Evolutionary conservation across 2,888 invertebrate species (phyloP).

Genomic region (Trachelus iudaicus): DNA sequence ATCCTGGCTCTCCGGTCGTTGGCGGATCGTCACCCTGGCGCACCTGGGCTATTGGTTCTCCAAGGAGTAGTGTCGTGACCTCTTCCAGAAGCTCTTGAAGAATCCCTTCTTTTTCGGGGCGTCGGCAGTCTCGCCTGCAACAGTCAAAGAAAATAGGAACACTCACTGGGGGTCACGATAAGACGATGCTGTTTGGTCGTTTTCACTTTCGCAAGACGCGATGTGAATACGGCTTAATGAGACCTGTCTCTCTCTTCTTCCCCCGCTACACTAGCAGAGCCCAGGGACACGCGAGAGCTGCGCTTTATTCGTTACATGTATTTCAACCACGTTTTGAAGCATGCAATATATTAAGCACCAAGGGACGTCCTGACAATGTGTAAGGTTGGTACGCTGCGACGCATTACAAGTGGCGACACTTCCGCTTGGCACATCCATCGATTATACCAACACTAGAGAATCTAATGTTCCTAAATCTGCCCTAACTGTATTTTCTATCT

Average conservation of each 20-base stretch:
- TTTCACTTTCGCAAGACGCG: neutral
- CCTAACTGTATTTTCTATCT: neutral
- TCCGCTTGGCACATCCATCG: constrained; percentile 39
- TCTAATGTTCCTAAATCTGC: neutral
- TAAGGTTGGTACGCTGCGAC: constrained; percentile 27
- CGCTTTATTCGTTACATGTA: constrained; percentile 8
- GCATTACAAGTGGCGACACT: constrained; percentile 51
- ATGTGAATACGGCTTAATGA: neutral
- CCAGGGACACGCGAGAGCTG: neutral
- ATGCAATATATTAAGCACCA: constrained; percentile 31
- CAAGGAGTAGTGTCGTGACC: constrained; percentile 86
- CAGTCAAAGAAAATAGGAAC: constrained; percentile 25
- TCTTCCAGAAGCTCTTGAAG: constrained; percentile 90
- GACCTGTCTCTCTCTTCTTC: neutral
- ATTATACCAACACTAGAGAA: neutral
- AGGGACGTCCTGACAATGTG: constrained; percentile 29
- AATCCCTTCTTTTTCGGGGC: constrained; percentile 88
- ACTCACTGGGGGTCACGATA: constrained; percentile 13
- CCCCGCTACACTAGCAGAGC: neutral
- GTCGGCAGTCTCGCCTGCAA: constrained; percentile 74
- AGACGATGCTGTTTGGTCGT: neutral
- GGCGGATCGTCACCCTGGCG: constrained; percentile 56
- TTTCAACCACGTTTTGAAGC: constrained; percentile 44
- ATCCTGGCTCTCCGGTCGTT: constrained; percentile 43
- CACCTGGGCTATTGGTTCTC: constrained; percentile 80